A percentile compares a stretch with the other conserved stretches of the same genome.
Conservation (phyloP, 2,888 invertebrate species). For the Parasteatoda lunata region DNA sequence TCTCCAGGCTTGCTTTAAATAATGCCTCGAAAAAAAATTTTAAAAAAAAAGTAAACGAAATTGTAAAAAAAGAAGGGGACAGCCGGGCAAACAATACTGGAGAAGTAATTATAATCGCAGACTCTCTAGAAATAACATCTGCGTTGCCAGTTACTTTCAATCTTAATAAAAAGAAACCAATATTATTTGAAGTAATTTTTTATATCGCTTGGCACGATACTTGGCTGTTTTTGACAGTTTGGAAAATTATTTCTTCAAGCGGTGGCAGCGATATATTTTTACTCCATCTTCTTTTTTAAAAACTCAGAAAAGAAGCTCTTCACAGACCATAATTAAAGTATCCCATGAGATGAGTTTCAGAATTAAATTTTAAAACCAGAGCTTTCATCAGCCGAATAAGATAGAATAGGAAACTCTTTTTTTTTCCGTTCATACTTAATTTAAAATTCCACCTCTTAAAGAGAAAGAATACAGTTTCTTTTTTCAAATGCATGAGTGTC, state of each 20-base stretch:
- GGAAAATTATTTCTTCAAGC: slow-evolving; percentile 66
- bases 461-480: too few relatives aligned
- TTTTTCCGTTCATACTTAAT: too few relatives aligned
- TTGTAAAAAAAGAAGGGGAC: not conserved
- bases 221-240: slow-evolving; percentile 61
- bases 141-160: slow-evolving; percentile 25
- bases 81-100: slow-evolving; percentile 42
- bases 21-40: slow-evolving; percentile 1
- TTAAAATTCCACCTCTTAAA: too few relatives aligned
- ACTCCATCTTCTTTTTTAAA: not conserved
- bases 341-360: not conserved
- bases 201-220: slow-evolving; percentile 8
- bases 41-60: slow-evolving; percentile 12
- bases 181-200: slow-evolving; percentile 61
- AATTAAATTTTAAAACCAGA: not conserved
- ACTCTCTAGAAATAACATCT: slow-evolving; percentile 54
- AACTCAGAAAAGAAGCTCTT: not conserved
- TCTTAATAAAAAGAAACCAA: slow-evolving; percentile 42
- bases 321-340: slow-evolving; percentile 17
- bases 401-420: not conserved
- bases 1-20: slow-evolving; percentile 37
- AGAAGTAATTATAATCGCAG: slow-evolving; percentile 53
- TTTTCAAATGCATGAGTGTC: too few relatives aligned
- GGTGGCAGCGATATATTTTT: slow-evolving; percentile 44
- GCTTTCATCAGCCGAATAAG: not conserved